Evolutionary conservation across 64 coral and sea anemone genomes (phyloP).

Genomic region (Cladopsammia gracilis): DNA sequence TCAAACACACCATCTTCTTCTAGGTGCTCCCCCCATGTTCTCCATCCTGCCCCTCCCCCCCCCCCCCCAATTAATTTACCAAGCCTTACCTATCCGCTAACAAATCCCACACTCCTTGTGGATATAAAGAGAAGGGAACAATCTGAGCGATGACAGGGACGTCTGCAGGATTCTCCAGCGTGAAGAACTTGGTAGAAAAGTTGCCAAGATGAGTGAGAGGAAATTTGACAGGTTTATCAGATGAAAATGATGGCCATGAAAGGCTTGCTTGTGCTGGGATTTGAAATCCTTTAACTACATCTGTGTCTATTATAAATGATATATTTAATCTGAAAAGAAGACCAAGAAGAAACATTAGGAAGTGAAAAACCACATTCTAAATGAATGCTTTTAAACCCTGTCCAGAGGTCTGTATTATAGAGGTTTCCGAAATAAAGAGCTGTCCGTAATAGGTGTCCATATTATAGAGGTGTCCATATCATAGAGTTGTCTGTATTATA

Average conservation of each 20-base stretch:
- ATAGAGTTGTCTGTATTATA: too few relatives aligned
- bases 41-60: too few relatives aligned
- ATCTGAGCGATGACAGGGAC: slow-evolving; percentile 82
- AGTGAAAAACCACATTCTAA: background rate
- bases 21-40: too few relatives aligned
- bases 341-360: background rate
- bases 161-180: slow-evolving; percentile 90
- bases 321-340: slow-evolving; percentile 72
- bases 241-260: slow-evolving; percentile 92
- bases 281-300: slow-evolving; percentile 82
- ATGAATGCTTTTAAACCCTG: too few relatives aligned
- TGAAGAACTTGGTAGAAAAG: slow-evolving; percentile 83
- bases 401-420: too few relatives aligned
- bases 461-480: too few relatives aligned
- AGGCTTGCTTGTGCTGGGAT: slow-evolving; percentile 75
- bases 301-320: slow-evolving; percentile 86
- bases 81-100: slow-evolving; percentile 75
- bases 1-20: too few relatives aligned
- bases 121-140: slow-evolving; percentile 81
- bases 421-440: too few relatives aligned
- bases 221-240: slow-evolving; percentile 95
- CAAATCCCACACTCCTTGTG: slow-evolving; percentile 81
- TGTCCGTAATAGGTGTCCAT: too few relatives aligned
- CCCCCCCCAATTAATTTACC: too few relatives aligned
- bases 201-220: slow-evolving; percentile 97